phyloP scores from a whole-genome alignment of 2,888 invertebrate genomes.

The Brenthis ino region DNA sequence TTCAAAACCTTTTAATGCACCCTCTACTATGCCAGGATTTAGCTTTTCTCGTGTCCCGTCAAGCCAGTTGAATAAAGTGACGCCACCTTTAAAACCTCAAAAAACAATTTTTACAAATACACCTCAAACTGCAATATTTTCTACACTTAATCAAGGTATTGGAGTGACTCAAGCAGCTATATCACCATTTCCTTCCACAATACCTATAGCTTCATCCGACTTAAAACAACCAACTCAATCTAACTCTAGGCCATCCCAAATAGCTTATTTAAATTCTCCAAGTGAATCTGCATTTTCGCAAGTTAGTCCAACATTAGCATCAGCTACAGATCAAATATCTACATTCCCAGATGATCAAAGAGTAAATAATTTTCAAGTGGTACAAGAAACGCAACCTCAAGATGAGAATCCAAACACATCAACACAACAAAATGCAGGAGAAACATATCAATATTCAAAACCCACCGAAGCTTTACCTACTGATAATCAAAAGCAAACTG shows the following conservation, averaged over 20 bases:
- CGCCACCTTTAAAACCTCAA: slow-evolving; percentile 24
- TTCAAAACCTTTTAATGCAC: slow-evolving; percentile 52
- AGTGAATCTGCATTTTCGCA: slow-evolving; percentile 7
- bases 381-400: slow-evolving; percentile 10
- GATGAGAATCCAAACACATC: slow-evolving; percentile 24
- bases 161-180: slow-evolving; percentile 60
- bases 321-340: slow-evolving; percentile 5
- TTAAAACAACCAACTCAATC: slow-evolving; percentile 20
- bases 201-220: slow-evolving; percentile 44
- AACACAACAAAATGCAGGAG: slow-evolving; percentile 45
- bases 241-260: slow-evolving; percentile 8
- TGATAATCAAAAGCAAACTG: slow-evolving; percentile 37
- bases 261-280: slow-evolving; percentile 11
- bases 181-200: slow-evolving; percentile 54
- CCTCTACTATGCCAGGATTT: slow-evolving; percentile 39
- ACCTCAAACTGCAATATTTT: slow-evolving; percentile 34
- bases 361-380: not conserved
- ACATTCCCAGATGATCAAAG: not conserved
- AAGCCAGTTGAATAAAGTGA: slow-evolving; percentile 52
- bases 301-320: not conserved
- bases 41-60: slow-evolving; percentile 49
- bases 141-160: slow-evolving; percentile 19
- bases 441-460: slow-evolving; percentile 65
- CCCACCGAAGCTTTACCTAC: slow-evolving; percentile 53
- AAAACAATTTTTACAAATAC: slow-evolving; percentile 33